Evolutionary conservation across 2,888 invertebrate species (phyloP).

Genomic region (Apamea anceps): DNA sequence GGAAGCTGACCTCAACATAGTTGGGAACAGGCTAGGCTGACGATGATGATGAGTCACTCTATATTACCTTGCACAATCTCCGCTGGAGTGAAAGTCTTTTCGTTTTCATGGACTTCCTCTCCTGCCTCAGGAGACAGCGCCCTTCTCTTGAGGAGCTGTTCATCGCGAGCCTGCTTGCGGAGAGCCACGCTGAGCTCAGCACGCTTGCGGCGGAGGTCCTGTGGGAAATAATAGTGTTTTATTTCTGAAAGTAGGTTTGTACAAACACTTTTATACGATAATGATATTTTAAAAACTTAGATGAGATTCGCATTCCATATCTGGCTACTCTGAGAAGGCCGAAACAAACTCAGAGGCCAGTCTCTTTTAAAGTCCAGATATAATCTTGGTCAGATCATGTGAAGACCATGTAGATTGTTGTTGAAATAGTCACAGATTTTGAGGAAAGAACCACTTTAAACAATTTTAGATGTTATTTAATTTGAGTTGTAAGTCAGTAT

Average conservation of each 20-base stretch:
- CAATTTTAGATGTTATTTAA: too few relatives aligned
- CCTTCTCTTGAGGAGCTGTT: constrained; percentile 97
- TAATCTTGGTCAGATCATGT: neutral
- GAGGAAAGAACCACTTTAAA: neutral
- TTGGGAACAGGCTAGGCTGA: too few relatives aligned
- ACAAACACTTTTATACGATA: too few relatives aligned
- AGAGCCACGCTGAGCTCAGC: constrained; percentile 97
- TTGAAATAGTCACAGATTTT: neutral
- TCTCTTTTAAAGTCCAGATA: neutral
- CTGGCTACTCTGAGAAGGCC: too few relatives aligned
- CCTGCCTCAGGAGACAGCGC: constrained; percentile 92
- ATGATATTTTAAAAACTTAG: too few relatives aligned
- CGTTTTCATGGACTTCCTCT: constrained; percentile 80
- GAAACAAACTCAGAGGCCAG: neutral
- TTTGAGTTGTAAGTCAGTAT: too few relatives aligned
- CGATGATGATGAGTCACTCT: too few relatives aligned
- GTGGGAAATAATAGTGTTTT: constrained; percentile 4
- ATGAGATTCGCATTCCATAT: neutral
- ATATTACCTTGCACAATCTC: constrained; percentile 92
- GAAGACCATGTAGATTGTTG: neutral
- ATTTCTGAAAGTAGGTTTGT: neutral
- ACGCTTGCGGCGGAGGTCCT: constrained; percentile 97
- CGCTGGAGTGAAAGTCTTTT: constrained; percentile 90
- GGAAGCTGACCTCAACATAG: too few relatives aligned
- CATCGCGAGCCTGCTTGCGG: constrained; percentile 98